These are phyloP conservation scores for Gorsachius magnificus DNA, from an alignment of 2,797 vertebrate species.

Conservation along the genomic window DNA sequence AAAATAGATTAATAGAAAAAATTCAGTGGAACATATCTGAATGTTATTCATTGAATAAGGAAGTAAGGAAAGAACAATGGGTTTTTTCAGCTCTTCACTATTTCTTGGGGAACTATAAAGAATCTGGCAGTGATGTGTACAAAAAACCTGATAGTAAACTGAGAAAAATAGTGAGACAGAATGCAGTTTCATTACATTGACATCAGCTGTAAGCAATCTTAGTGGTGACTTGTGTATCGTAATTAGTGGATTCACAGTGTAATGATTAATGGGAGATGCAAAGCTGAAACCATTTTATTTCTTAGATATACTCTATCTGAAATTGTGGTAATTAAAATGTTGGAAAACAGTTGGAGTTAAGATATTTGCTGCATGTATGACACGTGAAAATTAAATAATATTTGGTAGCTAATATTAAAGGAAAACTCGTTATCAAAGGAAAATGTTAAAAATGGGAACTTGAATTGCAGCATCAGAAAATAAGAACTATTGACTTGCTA, in stretches of 20 bases:
- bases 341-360: not conserved
- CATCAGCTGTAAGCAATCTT: not conserved
- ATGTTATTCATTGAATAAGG: not conserved
- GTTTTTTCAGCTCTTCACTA: not conserved
- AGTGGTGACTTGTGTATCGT: not conserved
- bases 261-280: not conserved
- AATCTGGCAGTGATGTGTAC: not conserved
- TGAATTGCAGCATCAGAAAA: not conserved
- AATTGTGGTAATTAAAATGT: not conserved
- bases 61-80: not conserved
- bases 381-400: not conserved
- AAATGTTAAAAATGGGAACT: not conserved
- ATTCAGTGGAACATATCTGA: not conserved
- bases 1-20: not conserved
- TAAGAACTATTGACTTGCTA: constrained; percentile 1
- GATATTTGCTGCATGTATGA: not conserved
- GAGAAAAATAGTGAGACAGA: not conserved
- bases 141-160: not conserved
- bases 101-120: not conserved
- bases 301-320: not conserved
- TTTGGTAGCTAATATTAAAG: not conserved
- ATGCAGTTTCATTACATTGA: not conserved
- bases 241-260: not conserved
- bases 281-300: not conserved
- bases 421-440: not conserved